These are phyloP conservation scores for Montipora sp. DNA, from an alignment of 64 coral and sea anemone genomes.

Conservation along the genomic window DNA sequence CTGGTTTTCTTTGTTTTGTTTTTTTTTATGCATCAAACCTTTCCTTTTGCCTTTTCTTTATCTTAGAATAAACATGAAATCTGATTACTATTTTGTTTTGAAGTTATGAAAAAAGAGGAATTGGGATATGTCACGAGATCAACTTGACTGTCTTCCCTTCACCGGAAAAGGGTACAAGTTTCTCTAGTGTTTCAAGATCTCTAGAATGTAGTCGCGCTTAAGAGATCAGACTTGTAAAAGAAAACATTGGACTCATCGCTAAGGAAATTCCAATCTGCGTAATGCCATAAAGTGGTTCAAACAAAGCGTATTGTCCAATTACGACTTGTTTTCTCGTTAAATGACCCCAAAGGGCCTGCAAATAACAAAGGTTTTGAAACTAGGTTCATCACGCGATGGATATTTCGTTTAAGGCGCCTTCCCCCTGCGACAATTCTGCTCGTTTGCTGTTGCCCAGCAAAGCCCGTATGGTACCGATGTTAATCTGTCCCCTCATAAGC, in stretches of 20 bases:
- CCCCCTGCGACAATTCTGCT: background rate
- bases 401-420: background rate
- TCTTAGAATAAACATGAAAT: slow-evolving; percentile 32
- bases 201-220: background rate
- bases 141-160: background rate
- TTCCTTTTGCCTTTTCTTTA: background rate
- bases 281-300: slow-evolving; percentile 26
- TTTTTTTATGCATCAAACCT: background rate
- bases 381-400: slow-evolving; percentile 23
- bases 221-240: background rate
- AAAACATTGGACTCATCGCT: background rate
- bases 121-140: slow-evolving; percentile 17
- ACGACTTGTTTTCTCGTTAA: slow-evolving; percentile 48
- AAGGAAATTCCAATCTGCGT: slow-evolving; percentile 15
- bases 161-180: background rate
- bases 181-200: background rate
- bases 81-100: slow-evolving; percentile 27
- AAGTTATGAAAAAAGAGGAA: background rate
- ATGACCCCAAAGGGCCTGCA: slow-evolving; percentile 32
- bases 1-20: background rate
- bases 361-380: slow-evolving; percentile 16
- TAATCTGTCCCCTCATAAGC: slow-evolving; percentile 5
- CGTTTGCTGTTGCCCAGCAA: background rate
- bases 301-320: slow-evolving; percentile 39
- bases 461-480: background rate